phyloP scores from a whole-genome alignment of 1,140 invertebrate species.

The Rhagoletis pomonella region DNA sequence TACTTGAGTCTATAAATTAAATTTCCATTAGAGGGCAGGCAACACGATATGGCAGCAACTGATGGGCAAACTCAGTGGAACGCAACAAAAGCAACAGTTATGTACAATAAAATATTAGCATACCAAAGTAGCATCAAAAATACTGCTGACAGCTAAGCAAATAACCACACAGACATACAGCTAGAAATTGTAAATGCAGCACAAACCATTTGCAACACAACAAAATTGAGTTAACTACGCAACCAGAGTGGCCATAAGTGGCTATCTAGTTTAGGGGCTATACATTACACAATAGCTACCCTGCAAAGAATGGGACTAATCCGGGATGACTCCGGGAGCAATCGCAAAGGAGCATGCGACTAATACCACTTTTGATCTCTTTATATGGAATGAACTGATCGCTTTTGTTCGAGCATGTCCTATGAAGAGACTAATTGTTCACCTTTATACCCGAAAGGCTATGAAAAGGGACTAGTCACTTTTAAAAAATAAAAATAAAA shows the following conservation, averaged over 20 bases:
- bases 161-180: background rate
- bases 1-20: conserved; percentile 72
- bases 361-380: no score
- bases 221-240: conserved; percentile 53
- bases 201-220: conserved; percentile 25
- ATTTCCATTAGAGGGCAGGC: conserved; percentile 63
- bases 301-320: background rate
- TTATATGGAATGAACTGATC: no score
- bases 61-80: background rate
- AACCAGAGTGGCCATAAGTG: conserved; percentile 37
- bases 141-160: background rate
- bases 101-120: background rate
- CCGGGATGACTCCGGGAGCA: no score
- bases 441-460: no score
- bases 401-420: no score
- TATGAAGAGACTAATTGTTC: no score
- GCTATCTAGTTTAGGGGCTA: conserved; percentile 43
- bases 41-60: background rate
- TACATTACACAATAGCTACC: conserved; percentile 35
- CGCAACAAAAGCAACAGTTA: background rate
- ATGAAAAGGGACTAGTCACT: no score
- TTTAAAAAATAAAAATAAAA: no score
- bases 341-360: no score
- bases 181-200: no score
- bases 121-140: background rate